A percentile compares a stretch with the other conserved stretches of the same genome.
Evolutionary conservation across 2,113 vertebrate genomes (phyloP).

Genomic region (Capreolus pygargus): DNA sequence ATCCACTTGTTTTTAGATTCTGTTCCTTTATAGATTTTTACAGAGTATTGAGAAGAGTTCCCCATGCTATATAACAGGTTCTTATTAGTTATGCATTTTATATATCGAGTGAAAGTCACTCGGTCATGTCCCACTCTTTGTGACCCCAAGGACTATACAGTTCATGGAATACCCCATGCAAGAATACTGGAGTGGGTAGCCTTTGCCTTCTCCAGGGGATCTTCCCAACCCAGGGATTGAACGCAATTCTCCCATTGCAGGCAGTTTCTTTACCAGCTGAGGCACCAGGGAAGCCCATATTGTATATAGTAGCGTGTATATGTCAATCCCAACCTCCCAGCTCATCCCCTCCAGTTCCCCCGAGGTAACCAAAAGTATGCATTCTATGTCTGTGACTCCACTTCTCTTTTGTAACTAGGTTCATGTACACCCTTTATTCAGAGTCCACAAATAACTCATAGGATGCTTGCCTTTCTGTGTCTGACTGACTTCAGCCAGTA

Average conservation of each 20-base stretch:
- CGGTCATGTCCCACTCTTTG: accelerated
- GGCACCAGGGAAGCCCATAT: background rate
- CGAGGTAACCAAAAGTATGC: background rate
- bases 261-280: accelerated
- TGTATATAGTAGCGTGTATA: accelerated
- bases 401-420: background rate
- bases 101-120: background rate
- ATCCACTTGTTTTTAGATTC: background rate
- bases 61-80: accelerated
- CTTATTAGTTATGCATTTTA: accelerated
- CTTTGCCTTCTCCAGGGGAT: background rate
- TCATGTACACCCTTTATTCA: background rate
- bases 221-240: background rate
- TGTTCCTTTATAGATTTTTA: background rate
- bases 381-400: background rate
- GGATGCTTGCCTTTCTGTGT: background rate
- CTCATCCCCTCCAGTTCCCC: background rate
- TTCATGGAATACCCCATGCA: background rate
- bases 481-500: background rate
- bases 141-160: accelerated
- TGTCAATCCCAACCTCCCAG: background rate
- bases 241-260: background rate
- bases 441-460: background rate
- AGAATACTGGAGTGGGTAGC: background rate
- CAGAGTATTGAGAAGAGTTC: background rate